A percentile compares a stretch with the other conserved stretches of the same genome.
phyloP scores from a whole-genome alignment of 2,113 vertebrate species.

The Pampusana beccarii region DNA sequence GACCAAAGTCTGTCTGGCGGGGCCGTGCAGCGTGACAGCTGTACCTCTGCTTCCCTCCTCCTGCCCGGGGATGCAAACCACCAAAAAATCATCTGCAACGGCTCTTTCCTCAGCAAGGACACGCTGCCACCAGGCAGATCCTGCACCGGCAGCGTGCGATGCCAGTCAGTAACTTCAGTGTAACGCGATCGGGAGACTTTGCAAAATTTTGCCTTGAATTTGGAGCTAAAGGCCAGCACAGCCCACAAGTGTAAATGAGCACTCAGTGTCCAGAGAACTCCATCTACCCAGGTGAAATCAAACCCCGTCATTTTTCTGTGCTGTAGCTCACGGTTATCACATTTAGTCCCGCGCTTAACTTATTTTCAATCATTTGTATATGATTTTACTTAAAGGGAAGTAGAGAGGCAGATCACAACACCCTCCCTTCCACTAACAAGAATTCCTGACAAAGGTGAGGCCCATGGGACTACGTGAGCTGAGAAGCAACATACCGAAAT shows the following conservation, averaged over 20 bases:
- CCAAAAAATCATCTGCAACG: rapidly evolving
- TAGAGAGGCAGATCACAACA: background rate
- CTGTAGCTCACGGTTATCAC: background rate
- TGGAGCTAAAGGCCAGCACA: background rate
- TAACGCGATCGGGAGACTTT: rapidly evolving
- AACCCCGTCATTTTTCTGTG: background rate
- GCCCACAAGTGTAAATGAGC: background rate
- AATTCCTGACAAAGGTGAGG: slow-evolving; percentile 45
- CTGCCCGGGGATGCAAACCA: background rate
- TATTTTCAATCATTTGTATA: background rate
- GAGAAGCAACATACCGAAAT: slow-evolving; percentile 16
- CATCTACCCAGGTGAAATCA: background rate
- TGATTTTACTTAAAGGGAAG: background rate
- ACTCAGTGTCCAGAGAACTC: background rate
- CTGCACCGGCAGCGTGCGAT: rapidly evolving
- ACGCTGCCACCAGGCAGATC: background rate
- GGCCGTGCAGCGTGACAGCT: background rate
- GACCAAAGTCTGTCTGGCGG: background rate
- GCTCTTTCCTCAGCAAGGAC: background rate
- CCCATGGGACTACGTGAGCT: background rate
- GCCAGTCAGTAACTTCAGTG: background rate
- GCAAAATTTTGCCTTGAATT: background rate
- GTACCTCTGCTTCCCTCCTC: background rate
- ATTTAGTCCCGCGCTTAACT: background rate
- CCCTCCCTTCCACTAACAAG: background rate